phyloP scores from a whole-genome alignment of 2,113 vertebrate genomes.

The Tachuris rubrigastra region DNA sequence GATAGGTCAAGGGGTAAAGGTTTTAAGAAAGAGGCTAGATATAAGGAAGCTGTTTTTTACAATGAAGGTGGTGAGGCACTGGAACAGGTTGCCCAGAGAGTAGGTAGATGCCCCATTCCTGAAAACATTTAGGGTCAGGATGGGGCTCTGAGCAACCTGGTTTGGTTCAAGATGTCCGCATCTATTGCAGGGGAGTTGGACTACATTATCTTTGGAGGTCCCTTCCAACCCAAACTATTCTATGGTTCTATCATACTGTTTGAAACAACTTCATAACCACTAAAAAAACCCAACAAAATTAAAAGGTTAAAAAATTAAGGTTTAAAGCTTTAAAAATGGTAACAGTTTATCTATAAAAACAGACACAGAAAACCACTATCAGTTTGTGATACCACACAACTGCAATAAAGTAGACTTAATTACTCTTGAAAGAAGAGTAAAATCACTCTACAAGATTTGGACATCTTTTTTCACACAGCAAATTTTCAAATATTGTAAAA shows the following conservation, averaged over 20 bases:
- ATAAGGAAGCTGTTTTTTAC: background rate
- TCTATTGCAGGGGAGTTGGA: rapidly evolving
- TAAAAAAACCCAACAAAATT: background rate
- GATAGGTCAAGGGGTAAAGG: rapidly evolving
- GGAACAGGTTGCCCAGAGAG: background rate
- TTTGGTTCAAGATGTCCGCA: background rate
- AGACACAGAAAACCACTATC: background rate
- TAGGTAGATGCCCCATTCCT: too few relatives aligned
- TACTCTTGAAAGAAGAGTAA: background rate
- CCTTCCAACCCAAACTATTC: background rate
- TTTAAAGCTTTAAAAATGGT: background rate
- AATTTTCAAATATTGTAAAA: background rate
- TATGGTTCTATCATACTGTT: background rate
- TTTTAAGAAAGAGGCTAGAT: background rate
- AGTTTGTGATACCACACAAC: background rate
- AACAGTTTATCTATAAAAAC: background rate
- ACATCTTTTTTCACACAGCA: background rate
- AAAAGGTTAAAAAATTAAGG: background rate
- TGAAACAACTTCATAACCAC: background rate
- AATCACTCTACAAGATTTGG: background rate
- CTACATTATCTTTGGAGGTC: background rate
- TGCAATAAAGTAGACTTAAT: background rate
- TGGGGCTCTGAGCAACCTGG: background rate
- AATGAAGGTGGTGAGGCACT: background rate
- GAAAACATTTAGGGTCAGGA: background rate